Percentiles rank a stretch among this genome's conserved stretches.
These are phyloP conservation scores for Adelphocoris suturalis DNA, from an alignment of 2,888 invertebrate species.

Conservation along the genomic window DNA sequence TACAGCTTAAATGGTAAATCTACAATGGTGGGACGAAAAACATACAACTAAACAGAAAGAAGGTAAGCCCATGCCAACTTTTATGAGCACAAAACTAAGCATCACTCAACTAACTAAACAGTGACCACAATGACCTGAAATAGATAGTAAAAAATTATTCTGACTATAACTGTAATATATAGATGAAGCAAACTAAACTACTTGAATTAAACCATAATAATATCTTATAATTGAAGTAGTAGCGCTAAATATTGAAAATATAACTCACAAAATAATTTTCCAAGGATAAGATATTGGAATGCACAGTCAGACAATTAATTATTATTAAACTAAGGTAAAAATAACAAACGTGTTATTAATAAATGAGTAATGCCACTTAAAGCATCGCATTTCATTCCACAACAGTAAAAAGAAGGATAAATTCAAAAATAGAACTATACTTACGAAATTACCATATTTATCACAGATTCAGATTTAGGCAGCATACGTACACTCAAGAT, in stretches of 20 bases:
- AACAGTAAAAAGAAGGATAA: conserved; percentile 33
- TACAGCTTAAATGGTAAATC: conserved; percentile 8
- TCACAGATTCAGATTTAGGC: conserved; percentile 70
- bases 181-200: too few species aligned
- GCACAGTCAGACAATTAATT: neutral
- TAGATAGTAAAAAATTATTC: too few species aligned
- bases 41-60: neutral
- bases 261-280: neutral
- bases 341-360: neutral
- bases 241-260: neutral
- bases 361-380: neutral
- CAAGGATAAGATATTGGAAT: neutral
- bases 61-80: neutral
- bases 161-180: too few species aligned
- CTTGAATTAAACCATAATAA: too few species aligned
- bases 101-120: too few species aligned
- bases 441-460: conserved; percentile 60
- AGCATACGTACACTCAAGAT: conserved; percentile 60
- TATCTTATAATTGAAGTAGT: neutral
- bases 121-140: too few species aligned
- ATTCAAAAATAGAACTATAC: conserved; percentile 65
- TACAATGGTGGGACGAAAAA: conserved; percentile 3
- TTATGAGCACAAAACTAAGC: neutral
- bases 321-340: neutral
- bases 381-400: conserved; percentile 11